Percentiles rank a stretch among this genome's conserved stretches.
Conservation (phyloP, 2,113 vertebrate genomes). For the Pelodiscus sinensis region DNA sequence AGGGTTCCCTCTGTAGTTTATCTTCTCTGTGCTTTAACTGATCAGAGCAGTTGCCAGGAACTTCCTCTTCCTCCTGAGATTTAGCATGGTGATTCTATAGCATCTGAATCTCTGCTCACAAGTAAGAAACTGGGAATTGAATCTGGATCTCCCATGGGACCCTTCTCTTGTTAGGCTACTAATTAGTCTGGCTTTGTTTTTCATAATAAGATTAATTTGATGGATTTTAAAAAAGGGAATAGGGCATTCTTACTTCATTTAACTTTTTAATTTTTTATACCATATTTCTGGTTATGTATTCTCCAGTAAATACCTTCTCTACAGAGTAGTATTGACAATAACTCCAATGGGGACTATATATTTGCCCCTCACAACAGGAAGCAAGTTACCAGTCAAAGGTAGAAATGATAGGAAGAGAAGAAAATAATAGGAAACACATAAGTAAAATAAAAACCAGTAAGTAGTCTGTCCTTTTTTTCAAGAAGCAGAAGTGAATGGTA, state of each 20-base stretch:
- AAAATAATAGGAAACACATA: neutral
- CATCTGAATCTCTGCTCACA: neutral
- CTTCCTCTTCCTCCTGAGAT: neutral
- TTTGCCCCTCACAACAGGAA: neutral
- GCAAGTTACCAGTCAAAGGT: neutral
- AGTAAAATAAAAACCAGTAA: neutral
- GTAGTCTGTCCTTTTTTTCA: neutral
- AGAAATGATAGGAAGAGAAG: neutral
- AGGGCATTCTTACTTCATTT: neutral
- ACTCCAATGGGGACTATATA: neutral
- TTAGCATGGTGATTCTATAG: neutral
- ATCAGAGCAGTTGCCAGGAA: neutral
- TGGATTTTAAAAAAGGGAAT: neutral
- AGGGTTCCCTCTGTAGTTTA: constrained; percentile 32
- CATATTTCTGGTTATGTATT: neutral
- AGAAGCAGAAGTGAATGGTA: neutral
- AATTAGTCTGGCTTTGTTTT: neutral
- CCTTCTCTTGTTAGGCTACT: neutral
- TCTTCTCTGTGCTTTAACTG: constrained; percentile 11
- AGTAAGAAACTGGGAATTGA: neutral
- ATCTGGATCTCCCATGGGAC: neutral
- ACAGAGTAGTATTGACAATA: neutral
- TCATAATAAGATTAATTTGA: neutral
- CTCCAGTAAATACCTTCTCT: neutral
- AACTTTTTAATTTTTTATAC: neutral